Conservation (phyloP, 1,140 invertebrate genomes). For the Gryllus bimaculatus region DNA sequence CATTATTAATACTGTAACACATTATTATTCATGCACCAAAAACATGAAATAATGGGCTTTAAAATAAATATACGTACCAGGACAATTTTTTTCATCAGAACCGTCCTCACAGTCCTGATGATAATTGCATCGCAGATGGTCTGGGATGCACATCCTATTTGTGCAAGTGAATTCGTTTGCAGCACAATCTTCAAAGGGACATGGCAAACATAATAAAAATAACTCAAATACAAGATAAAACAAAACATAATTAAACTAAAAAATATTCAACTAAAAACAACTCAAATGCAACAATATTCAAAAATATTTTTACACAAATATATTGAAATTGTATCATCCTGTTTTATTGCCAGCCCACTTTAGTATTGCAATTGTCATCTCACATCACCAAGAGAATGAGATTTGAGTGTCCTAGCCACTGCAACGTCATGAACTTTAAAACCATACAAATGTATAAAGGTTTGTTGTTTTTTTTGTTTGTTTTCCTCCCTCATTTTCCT, state of each 20-base stretch:
- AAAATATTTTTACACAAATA: background rate
- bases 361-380: too few relatives aligned
- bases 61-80: conserved; percentile 41
- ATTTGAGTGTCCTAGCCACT: too few relatives aligned
- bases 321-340: too few relatives aligned
- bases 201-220: background rate
- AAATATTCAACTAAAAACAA: background rate
- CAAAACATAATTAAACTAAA: background rate
- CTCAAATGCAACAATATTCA: background rate
- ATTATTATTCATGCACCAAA: background rate
- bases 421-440: too few relatives aligned
- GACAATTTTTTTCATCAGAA: conserved; percentile 59
- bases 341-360: too few relatives aligned
- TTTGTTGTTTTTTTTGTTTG: too few relatives aligned
- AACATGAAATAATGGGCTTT: too few relatives aligned
- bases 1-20: background rate
- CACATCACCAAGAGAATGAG: too few relatives aligned
- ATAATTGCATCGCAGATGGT: conserved; percentile 41
- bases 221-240: background rate
- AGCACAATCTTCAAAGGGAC: background rate
- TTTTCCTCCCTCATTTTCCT: too few relatives aligned
- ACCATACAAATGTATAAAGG: too few relatives aligned
- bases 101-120: conserved; percentile 55
- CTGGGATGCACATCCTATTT: conserved; percentile 7
- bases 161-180: conserved; percentile 10